Conservation (phyloP, 1,140 invertebrate species). For the Paralvinella palmiformis region DNA sequence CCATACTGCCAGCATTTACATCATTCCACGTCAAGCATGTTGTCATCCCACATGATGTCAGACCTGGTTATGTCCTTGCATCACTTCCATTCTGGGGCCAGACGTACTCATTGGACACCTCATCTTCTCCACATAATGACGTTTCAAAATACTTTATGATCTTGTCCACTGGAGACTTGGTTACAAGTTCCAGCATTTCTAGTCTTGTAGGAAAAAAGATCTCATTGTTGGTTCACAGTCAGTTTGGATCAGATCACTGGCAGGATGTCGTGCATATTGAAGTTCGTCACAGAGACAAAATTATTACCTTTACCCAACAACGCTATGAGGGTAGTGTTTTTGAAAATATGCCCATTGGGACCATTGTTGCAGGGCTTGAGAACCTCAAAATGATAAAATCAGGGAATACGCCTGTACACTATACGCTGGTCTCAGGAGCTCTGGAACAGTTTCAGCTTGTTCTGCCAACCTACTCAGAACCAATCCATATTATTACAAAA, state of each 20-base stretch:
- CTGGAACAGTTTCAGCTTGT: not conserved
- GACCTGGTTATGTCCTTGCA: not conserved
- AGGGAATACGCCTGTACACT: not conserved
- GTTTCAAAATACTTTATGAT: not conserved
- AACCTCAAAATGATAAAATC: not conserved
- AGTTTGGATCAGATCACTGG: not conserved
- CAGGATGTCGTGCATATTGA: not conserved
- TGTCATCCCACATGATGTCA: no score
- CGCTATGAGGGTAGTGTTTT: not conserved
- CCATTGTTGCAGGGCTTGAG: not conserved
- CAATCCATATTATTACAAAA: not conserved
- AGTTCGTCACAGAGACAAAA: not conserved
- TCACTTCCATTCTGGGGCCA: slow-evolving; percentile 1
- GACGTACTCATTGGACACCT: not conserved
- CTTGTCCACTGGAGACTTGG: not conserved
- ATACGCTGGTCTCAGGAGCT: not conserved
- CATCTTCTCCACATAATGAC: no score
- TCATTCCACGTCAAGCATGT: no score
- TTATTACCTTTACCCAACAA: not conserved
- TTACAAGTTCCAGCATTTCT: not conserved
- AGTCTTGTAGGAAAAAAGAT: not conserved
- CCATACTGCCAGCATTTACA: no score
- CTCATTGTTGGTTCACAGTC: not conserved
- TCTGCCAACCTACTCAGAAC: not conserved
- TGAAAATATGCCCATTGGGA: slow-evolving; percentile 1